Percentiles rank a stretch among this genome's conserved stretches.
Evolutionary conservation across 1,140 invertebrate genomes (phyloP).

Genomic region (Tetragonula clypearis): DNA sequence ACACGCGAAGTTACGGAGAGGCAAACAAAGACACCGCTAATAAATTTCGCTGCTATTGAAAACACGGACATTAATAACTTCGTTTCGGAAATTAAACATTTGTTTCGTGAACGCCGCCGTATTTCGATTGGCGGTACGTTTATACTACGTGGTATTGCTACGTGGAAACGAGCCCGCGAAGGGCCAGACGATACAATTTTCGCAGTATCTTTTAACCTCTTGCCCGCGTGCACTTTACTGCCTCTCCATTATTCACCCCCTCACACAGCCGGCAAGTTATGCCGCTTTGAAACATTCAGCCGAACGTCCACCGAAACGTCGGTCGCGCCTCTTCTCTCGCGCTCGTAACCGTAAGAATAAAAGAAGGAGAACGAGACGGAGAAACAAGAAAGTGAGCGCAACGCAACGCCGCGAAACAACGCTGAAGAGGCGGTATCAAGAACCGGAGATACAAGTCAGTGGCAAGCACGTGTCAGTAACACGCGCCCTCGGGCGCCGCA

Average conservation of each 20-base stretch:
- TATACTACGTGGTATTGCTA: not conserved
- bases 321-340: conserved; percentile 26
- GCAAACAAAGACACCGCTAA: conserved; percentile 36
- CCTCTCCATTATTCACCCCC: conserved; percentile 42
- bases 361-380: not conserved
- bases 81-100: conserved; percentile 45
- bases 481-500: too few species aligned
- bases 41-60: conserved; percentile 43
- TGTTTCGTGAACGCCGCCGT: not conserved
- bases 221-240: conserved; percentile 26
- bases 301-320: conserved; percentile 40
- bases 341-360: conserved; percentile 24
- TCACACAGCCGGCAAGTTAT: conserved; percentile 16
- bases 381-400: not conserved
- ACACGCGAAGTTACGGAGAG: not conserved
- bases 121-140: conserved; percentile 12
- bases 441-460: too few species aligned
- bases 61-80: conserved; percentile 40
- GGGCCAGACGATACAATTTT: conserved; percentile 19
- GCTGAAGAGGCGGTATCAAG: not conserved
- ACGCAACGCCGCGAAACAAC: not conserved
- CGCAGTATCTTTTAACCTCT: conserved; percentile 39
- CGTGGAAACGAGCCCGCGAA: not conserved
- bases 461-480: not conserved
- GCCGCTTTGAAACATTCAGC: conserved; percentile 39